These are phyloP conservation scores for Platichthys stellatus DNA, from an alignment of 2,113 vertebrate species.

Conservation along the genomic window DNA sequence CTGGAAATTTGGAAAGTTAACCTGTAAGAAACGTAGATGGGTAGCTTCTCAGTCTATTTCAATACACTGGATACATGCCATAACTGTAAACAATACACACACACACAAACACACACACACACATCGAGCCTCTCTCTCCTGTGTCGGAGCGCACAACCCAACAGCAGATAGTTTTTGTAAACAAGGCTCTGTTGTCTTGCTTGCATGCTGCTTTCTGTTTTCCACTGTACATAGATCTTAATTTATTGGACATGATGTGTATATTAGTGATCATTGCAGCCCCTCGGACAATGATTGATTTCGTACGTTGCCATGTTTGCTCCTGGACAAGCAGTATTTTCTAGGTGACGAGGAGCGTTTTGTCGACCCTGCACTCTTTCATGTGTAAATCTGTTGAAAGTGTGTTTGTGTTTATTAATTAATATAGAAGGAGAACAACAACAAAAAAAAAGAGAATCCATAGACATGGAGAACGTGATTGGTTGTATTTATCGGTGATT, in stretches of 20 bases:
- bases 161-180: slow-evolving; percentile 65
- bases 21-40: slow-evolving; percentile 24
- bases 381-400: slow-evolving; percentile 75
- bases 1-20: background rate
- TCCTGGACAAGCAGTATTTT: slow-evolving; percentile 80
- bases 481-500: slow-evolving; percentile 87
- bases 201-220: slow-evolving; percentile 83
- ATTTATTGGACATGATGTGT: slow-evolving; percentile 78
- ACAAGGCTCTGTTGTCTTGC: slow-evolving; percentile 74
- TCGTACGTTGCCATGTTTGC: slow-evolving; percentile 67
- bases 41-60: slow-evolving; percentile 22
- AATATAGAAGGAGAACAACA: slow-evolving; percentile 41
- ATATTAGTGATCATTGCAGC: slow-evolving; percentile 70
- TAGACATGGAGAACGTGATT: slow-evolving; percentile 80
- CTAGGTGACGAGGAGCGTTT: slow-evolving; percentile 58
- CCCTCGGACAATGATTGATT: slow-evolving; percentile 65
- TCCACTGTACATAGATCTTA: slow-evolving; percentile 79
- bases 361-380: slow-evolving; percentile 64
- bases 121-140: slow-evolving; percentile 37
- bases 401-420: slow-evolving; percentile 70
- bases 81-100: slow-evolving; percentile 14
- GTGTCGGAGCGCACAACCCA: slow-evolving; percentile 61
- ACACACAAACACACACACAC: slow-evolving; percentile 33
- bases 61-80: slow-evolving; percentile 31
- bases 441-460: slow-evolving; percentile 36